Conservation (phyloP, 2,888 invertebrate species). For the Hipparchia sbordonii region DNA sequence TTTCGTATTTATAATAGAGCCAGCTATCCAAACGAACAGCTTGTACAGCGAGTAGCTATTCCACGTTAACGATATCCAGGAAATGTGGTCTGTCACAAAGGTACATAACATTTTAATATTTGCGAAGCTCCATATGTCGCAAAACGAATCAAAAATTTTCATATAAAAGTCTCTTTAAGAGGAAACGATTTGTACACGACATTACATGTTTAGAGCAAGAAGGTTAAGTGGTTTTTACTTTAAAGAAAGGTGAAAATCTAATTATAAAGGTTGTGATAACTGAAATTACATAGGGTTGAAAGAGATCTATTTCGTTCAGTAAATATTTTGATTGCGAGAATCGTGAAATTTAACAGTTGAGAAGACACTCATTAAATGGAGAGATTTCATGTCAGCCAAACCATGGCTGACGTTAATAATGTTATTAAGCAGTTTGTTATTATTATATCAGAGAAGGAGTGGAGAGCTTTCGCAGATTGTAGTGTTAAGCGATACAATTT, state of each 20-base stretch:
- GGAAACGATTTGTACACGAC: slow-evolving; percentile 11
- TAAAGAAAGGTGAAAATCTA: slow-evolving; percentile 38
- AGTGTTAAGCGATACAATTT: too few species aligned
- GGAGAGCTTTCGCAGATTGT: neutral
- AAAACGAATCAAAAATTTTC: slow-evolving; percentile 43
- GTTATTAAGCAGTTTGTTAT: slow-evolving; percentile 9
- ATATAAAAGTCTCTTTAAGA: slow-evolving; percentile 38
- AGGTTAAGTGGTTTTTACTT: slow-evolving; percentile 34
- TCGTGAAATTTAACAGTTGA: slow-evolving; percentile 25
- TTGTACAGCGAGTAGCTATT: neutral
- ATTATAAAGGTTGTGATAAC: slow-evolving; percentile 34
- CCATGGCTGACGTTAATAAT: slow-evolving; percentile 15
- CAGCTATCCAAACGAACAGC: neutral
- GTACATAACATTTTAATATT: slow-evolving; percentile 38
- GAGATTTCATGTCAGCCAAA: slow-evolving; percentile 25
- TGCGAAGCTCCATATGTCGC: slow-evolving; percentile 39
- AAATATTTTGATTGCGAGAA: slow-evolving; percentile 32
- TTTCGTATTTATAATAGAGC: neutral
- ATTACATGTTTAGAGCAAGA: slow-evolving; percentile 34
- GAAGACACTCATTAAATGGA: slow-evolving; percentile 31
- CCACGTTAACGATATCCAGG: slow-evolving; percentile 52
- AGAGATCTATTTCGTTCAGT: slow-evolving; percentile 30
- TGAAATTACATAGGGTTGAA: slow-evolving; percentile 32
- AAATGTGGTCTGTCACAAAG: slow-evolving; percentile 50
- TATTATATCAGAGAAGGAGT: slow-evolving; percentile 5